Evolutionary conservation across 1,140 invertebrate genomes (phyloP), one percentile per base, ranked within the genome.

Genomic region (Branchinecta lindahli): DNA sequence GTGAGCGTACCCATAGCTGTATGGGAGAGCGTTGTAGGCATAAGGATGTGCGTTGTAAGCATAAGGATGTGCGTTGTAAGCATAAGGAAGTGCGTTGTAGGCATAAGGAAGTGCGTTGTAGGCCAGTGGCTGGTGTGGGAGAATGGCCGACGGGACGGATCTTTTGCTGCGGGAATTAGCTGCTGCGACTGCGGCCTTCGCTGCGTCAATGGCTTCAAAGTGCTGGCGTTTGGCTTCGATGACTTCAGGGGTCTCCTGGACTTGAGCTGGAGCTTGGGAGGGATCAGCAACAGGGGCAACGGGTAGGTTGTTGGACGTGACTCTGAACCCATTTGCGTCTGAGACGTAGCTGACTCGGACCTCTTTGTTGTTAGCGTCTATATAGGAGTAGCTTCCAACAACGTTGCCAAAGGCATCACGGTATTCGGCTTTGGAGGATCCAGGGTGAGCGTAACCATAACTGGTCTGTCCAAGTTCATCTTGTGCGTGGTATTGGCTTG

Each of bases 351-450:
- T 80, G 74, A 81, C 80, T 67, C 79, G 78, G 73, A 84, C 79
- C 33, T 84, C 77, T 72, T 75, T 75, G n/a, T 80, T 80, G 46
- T 83, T 76, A 74, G 83, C 82, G 68, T 82, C 81, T 67, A 81
- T 80, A 73, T 83, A 84, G 66, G 81, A 81, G 78, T 81, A 83
- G 73, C 78, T 80, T 73, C 83, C 83, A 72, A 82, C 79, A 71
- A 83, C 77, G 77, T 82, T 80, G 72, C 83, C 83, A 71, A 79
- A 77, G 47, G 77, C 81, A 74, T 83, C 83, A 77, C 76, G 72
- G 9, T 72, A 69, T 61, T 80, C 80, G 71, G 82, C 82, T 71
- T 79, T 77, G 66, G 80, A 76, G 74, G 83, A 82, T 78, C 79
- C 79, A 47, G 81, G 79, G 76, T 83, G 81, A 72, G 80, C 78